Evolutionary conservation across 2,888 invertebrate genomes (phyloP), one percentile per base, ranked within the genome.

Genomic region (Blera fallax): DNA sequence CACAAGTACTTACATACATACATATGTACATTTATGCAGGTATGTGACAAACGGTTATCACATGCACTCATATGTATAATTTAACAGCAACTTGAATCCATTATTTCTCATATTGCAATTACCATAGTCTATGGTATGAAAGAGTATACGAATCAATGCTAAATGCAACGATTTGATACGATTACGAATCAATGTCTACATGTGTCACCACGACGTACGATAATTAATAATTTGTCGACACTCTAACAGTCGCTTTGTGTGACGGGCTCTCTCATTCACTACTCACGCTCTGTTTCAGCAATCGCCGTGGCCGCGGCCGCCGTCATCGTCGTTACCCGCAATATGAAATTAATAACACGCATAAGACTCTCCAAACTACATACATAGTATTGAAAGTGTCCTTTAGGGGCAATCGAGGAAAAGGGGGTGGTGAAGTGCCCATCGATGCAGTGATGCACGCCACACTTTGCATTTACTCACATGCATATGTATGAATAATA

Each of bases 181-280:
- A 85, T 85, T 85, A 85, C 85, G 76, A 81, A 81, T 81, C 85
- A 85, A 81, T 81, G 76, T 81, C 80, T 85, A 85, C 85, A 72
- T 85, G 85, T 85, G 85, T 85, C 81, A 81, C 81, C 65, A 76
- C 81, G 81, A 72, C 29, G 67, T 45, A 67, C 40, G 74, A 81
- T 72, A 81, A 85, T 85, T 85, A 81, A 85, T 81, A 85, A 85
- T 77, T 85, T 81, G 80, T 81, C 67, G 70, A 72, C 80, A 85
- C 80, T 69, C 64, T 48, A 56, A 27, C 76, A 80, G 76, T 65
- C 69, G 65, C 24, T 79, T 69, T 70, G 37, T 76, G 32, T 69
- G 67, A 67, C 60, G 60, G 50, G 43, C 43, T 50, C 58, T 65
- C 48, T 58, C 52, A 52, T 70, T 82, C 14, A 65, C 45, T 48